Base-by-base conservation (phyloP, 2,113 vertebrate genomes). In the Elaphurus davidianus region DNA sequence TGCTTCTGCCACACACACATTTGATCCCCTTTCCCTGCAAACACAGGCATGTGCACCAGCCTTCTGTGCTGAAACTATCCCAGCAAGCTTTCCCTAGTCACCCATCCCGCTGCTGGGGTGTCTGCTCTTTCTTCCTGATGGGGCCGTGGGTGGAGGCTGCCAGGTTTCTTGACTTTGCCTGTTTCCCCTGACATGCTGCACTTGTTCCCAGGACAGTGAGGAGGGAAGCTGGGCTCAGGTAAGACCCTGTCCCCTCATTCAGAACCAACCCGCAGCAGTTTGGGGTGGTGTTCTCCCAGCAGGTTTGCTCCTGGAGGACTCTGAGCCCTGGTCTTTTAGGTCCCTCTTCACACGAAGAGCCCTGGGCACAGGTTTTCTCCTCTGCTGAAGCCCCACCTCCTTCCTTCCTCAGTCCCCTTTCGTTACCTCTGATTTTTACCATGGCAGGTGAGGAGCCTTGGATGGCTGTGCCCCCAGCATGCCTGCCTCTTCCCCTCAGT, bases 141-240 rank as follows among this genome's bases (percentile, higher is more conserved):
- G 52, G 52, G 21, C 52, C 23, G 10, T 59, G 67, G 43, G 87
- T 19, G 9, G 67, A 57, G 12, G 36, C 52, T 55, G 62, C 60
- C 8, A 6, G 83, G 33, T 71, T 67, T 89, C 87, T 96, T 99
- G 97, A 99, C 92, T 96, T 91, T 67, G 54, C 94, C 57, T 99
- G 87, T 99, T 98, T 99, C 96, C 98, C 50, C 98, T 99, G 98
- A 98, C 99, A 99, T 94, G 99, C 99, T 98, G 99, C 99, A 19
- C 95, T 97, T 43, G 97, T 98, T 98, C 97, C 98, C 99, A 99
- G 99, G 99, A 99, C 97, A 99, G 99, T 98, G 99, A 99, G 99
- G 99, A 99, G 98, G 99, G 99, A 98, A 99, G 99, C 99, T 99
- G 99, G 99, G 99, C 99, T 91, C 99, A 99, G 99, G 99, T 99